phyloP scores from a whole-genome alignment of 1,140 invertebrate genomes.

The Holcopasites calliopsidis region DNA sequence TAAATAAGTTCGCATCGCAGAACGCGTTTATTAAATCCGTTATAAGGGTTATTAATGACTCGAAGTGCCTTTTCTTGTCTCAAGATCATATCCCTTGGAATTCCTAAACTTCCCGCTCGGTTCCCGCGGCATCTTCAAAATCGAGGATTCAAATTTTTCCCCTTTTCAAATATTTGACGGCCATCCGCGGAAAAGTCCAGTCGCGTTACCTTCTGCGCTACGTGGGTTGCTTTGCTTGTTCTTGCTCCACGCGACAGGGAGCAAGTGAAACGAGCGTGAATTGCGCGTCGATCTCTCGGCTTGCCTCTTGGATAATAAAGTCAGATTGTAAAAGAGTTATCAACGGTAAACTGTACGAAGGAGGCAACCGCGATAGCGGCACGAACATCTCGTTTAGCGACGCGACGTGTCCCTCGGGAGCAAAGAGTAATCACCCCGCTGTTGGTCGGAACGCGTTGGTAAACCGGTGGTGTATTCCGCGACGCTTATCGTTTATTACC shows the following conservation, averaged over 20 bases:
- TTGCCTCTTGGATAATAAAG: neutral
- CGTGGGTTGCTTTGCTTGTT: neutral
- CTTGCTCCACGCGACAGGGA: neutral
- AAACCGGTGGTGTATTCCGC: constrained; percentile 13
- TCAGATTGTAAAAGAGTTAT: constrained; percentile 29
- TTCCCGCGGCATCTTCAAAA: neutral
- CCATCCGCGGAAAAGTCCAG: constrained; percentile 9
- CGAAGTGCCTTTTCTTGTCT: no score
- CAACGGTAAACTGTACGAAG: constrained; percentile 7
- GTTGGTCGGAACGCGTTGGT: neutral
- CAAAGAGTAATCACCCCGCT: constrained; percentile 12
- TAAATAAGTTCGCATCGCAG: neutral
- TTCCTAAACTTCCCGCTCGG: neutral
- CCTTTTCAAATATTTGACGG: constrained; percentile 59
- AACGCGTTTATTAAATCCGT: neutral
- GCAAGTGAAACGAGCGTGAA: neutral
- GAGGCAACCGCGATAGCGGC: neutral
- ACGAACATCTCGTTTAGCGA: constrained; percentile 10
- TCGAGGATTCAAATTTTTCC: constrained; percentile 28
- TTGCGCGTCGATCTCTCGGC: neutral
- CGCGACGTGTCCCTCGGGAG: constrained; percentile 19
- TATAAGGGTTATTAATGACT: no score
- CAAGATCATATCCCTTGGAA: no score
- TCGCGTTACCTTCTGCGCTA: neutral
- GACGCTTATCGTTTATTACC: constrained; percentile 27